Base-by-base conservation (phyloP, 30 jellyfish, hydroid and myxozoan species). In the Aurelia aurita region DNA sequence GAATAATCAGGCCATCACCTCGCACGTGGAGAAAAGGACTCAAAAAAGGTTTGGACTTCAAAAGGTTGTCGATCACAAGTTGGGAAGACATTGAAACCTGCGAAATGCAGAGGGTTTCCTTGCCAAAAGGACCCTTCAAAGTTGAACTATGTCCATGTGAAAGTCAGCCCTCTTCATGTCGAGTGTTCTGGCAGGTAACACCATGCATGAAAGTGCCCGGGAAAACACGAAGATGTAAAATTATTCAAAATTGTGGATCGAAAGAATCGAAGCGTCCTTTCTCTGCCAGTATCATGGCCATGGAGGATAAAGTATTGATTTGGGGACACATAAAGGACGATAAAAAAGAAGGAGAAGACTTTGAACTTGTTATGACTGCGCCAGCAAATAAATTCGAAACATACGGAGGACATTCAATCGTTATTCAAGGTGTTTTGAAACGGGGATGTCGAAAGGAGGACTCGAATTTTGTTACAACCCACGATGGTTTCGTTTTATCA, bases 241-340 rank as follows among this genome's bases (percentile, higher is more conserved):
- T 88, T 7, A 87, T 80, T 27, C 97, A 88, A 34, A 66, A 19
- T 15, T 49, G 45, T 21, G 84, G 88, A 15, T 35, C 65, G 60
- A 67, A 69, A 35, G 90, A 68, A 18, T 47, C 87, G 18, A 32
- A 72, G 32, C 89, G 97, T n/a, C 78, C 75, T 7, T 88, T 88
- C 77, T 46, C 89, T 34, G 97, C 89, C 27, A 79, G 59, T 20
- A 80, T 88, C 54, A 45, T 57, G 25, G 31, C 66, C 32, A 22
- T 80, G 44, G 97, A 80, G 2, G 90, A 72, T 49, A 80, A 65
- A 60, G 61, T 88, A 16, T 44, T 78, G 1, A 72, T 88, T 26
- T 88, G 97, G 97, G 97, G 97, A 58, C 70, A 71, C 19, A 80
- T 88, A 15, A 88, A 80, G 71, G 97, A 88, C 74, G 85, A 69